These are phyloP conservation scores for Abrostola triplasia DNA, from an alignment of 2,888 invertebrate species.

Conservation along the genomic window DNA sequence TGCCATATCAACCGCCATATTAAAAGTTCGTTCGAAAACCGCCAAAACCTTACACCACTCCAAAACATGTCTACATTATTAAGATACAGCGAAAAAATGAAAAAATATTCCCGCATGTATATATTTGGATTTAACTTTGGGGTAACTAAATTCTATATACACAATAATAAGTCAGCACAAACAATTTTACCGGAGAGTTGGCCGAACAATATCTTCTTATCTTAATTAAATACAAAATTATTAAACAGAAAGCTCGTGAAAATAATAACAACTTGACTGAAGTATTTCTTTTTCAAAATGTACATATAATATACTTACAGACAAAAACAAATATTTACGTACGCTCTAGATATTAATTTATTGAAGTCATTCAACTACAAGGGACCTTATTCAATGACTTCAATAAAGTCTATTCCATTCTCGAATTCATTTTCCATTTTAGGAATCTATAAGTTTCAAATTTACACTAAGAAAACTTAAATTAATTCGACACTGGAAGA, in stretches of 20 bases:
- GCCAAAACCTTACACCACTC: slow-evolving; percentile 62
- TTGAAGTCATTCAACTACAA: slow-evolving; percentile 36
- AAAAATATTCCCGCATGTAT: slow-evolving; percentile 73
- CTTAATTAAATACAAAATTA: slow-evolving; percentile 67
- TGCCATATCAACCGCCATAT: slow-evolving; percentile 18
- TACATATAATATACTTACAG: slow-evolving; percentile 86
- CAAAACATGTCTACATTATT: slow-evolving; percentile 69
- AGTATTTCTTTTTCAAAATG: slow-evolving; percentile 80
- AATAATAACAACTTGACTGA: slow-evolving; percentile 71
- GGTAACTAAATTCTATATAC: slow-evolving; percentile 85
- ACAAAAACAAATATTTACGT: slow-evolving; percentile 73
- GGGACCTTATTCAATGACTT: slow-evolving; percentile 41
- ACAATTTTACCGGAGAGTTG: slow-evolving; percentile 49
- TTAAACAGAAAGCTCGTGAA: slow-evolving; percentile 77
- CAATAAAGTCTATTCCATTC: slow-evolving; percentile 60
- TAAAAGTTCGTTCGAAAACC: slow-evolving; percentile 70
- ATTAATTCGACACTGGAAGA: slow-evolving; percentile 75
- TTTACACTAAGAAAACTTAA: slow-evolving; percentile 71
- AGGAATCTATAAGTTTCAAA: slow-evolving; percentile 64
- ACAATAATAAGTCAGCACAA: slow-evolving; percentile 71
- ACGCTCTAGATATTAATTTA: slow-evolving; percentile 51
- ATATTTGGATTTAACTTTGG: slow-evolving; percentile 85
- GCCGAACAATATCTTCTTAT: slow-evolving; percentile 50
- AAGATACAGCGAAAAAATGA: slow-evolving; percentile 68
- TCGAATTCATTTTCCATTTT: slow-evolving; percentile 65